phyloP scores from a whole-genome alignment of 1,140 invertebrate genomes.

The Zaprionus vittiger region DNA sequence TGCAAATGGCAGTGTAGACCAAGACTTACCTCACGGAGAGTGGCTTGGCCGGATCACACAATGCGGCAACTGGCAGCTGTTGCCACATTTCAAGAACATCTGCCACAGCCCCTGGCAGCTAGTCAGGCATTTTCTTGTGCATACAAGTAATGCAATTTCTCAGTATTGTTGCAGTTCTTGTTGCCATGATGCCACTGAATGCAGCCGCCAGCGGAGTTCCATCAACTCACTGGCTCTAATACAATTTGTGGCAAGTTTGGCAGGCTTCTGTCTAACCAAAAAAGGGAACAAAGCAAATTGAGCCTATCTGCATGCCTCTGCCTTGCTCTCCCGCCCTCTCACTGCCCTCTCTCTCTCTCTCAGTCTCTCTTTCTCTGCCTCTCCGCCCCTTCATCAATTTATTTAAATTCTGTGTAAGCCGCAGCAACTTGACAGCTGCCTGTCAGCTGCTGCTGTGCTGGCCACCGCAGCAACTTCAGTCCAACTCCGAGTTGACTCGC shows the following conservation, averaged over 20 bases:
- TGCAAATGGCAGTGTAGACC: no score
- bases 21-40: not conserved
- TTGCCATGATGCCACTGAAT: no score
- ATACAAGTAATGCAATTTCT: constrained; percentile 41
- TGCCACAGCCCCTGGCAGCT: not conserved
- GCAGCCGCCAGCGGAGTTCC: no score
- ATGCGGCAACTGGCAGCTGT: constrained; percentile 29
- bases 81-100: constrained; percentile 35
- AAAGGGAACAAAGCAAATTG: constrained; percentile 5
- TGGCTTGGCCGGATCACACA: not conserved
- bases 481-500: constrained; percentile 33
- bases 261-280: constrained; percentile 10
- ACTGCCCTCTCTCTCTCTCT: not conserved
- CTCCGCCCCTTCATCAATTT: constrained; percentile 59
- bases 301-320: not conserved
- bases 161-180: not conserved
- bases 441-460: constrained; percentile 46
- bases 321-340: not conserved
- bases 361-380: not conserved
- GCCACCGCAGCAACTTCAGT: constrained; percentile 55
- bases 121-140: not conserved
- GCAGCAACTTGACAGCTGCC: constrained; percentile 57
- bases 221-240: constrained; percentile 35
- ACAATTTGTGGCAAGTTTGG: constrained; percentile 59
- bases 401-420: constrained; percentile 64